These are phyloP conservation scores for Petroica traversi DNA, from an alignment of 2,113 vertebrate genomes.

Conservation along the genomic window DNA sequence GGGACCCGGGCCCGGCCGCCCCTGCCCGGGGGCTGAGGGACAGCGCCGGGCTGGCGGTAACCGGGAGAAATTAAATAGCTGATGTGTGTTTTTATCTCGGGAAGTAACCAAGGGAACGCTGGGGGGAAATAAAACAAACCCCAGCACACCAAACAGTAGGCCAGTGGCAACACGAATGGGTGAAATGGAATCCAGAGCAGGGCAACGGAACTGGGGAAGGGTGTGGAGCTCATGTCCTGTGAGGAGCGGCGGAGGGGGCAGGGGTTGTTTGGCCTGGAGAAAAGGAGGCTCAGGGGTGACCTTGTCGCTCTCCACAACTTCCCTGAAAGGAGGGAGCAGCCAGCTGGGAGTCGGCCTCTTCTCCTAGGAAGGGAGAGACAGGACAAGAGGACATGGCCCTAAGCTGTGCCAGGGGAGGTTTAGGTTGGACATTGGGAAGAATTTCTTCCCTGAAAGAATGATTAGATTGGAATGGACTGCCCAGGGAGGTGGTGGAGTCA, in stretches of 20 bases:
- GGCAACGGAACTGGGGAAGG: background rate
- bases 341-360: background rate
- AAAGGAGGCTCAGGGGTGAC: background rate
- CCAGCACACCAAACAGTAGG: background rate
- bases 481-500: background rate
- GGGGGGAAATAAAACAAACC: background rate
- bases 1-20: accelerated
- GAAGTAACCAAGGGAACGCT: background rate
- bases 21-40: background rate
- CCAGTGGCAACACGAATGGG: background rate
- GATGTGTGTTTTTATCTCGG: background rate
- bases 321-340: accelerated
- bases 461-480: background rate
- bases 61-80: background rate
- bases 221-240: accelerated
- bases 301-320: background rate
- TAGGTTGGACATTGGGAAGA: background rate
- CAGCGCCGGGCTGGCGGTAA: background rate
- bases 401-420: accelerated
- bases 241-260: background rate
- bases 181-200: background rate
- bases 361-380: too few species aligned
- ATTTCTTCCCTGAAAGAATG: background rate
- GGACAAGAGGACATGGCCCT: background rate
- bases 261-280: background rate